Percentiles rank a stretch among this genome's conserved stretches.
Conservation (phyloP, 2,113 vertebrate genomes). For the Benitochromis conjunctus region DNA sequence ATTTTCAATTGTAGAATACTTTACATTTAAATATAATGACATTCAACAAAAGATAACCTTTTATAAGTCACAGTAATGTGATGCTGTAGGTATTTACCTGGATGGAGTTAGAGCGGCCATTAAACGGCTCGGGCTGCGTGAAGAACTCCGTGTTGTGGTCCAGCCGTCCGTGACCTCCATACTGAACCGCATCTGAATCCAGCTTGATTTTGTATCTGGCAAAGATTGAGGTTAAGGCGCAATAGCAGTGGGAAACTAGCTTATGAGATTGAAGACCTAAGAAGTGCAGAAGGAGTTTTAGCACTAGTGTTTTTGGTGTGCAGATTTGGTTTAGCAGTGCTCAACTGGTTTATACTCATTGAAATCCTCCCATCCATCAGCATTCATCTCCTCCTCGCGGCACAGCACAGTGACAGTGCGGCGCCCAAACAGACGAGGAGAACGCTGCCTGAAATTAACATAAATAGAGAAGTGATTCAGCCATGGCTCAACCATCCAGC, state of each 20-base stretch:
- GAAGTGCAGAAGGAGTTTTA: slow-evolving; percentile 24
- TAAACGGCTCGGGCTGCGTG: slow-evolving; percentile 77
- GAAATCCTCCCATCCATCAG: slow-evolving; percentile 51
- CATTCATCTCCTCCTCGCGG: slow-evolving; percentile 21
- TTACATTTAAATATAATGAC: neutral
- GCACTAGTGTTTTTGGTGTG: slow-evolving; percentile 6
- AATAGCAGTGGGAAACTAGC: slow-evolving; percentile 30
- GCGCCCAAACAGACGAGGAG: slow-evolving; percentile 26
- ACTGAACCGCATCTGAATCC: slow-evolving; percentile 83
- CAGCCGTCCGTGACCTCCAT: slow-evolving; percentile 90
- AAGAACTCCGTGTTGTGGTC: slow-evolving; percentile 91
- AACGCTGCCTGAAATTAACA: slow-evolving; percentile 39
- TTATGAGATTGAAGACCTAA: slow-evolving; percentile 30
- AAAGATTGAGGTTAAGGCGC: slow-evolving; percentile 74
- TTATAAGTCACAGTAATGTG: neutral
- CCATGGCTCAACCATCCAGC: slow-evolving; percentile 30
- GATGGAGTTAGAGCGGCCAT: slow-evolving; percentile 80
- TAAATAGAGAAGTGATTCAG: slow-evolving; percentile 49
- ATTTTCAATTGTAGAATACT: slow-evolving; percentile 7
- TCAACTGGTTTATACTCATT: slow-evolving; percentile 38
- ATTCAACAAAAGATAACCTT: slow-evolving; percentile 23
- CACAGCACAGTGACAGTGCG: slow-evolving; percentile 22
- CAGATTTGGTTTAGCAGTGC: slow-evolving; percentile 31
- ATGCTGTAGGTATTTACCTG: slow-evolving; percentile 71
- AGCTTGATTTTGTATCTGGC: slow-evolving; percentile 90